phyloP scores from a whole-genome alignment of 2,888 invertebrate genomes.

The Trachelus tabidus region DNA sequence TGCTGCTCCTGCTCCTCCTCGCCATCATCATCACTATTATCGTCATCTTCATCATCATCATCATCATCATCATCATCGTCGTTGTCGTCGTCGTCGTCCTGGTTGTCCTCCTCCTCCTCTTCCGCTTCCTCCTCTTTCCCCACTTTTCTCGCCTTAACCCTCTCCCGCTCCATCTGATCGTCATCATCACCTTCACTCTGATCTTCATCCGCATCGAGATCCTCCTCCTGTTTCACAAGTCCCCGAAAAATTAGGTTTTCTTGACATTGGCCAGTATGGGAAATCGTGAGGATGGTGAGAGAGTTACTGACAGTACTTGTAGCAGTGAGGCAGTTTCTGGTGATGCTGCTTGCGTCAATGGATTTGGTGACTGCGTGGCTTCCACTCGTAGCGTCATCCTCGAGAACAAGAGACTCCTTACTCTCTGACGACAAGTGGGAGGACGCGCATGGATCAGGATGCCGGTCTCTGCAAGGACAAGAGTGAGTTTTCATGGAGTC shows the following conservation, averaged over 20 bases:
- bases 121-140: not conserved
- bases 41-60: not conserved
- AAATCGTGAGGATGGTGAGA: no score
- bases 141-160: not conserved
- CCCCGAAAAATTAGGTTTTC: no score
- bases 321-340: no score
- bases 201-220: not conserved
- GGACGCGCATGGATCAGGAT: not conserved
- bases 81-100: not conserved
- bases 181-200: not conserved
- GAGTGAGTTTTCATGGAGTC: conserved; percentile 17
- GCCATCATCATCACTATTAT: not conserved
- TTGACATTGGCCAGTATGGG: no score
- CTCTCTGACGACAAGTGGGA: not conserved
- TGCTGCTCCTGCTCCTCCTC: not conserved
- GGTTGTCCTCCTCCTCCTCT: no score
- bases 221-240: not conserved
- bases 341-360: not conserved
- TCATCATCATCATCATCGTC: not conserved
- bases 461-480: conserved; percentile 25
- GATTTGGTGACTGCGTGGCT: not conserved
- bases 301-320: no score
- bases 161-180: not conserved
- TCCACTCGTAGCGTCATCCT: not conserved
- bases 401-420: not conserved